Base-by-base conservation (phyloP, 92 coral and sea anemone genomes). In the Actinernus sp. region DNA sequence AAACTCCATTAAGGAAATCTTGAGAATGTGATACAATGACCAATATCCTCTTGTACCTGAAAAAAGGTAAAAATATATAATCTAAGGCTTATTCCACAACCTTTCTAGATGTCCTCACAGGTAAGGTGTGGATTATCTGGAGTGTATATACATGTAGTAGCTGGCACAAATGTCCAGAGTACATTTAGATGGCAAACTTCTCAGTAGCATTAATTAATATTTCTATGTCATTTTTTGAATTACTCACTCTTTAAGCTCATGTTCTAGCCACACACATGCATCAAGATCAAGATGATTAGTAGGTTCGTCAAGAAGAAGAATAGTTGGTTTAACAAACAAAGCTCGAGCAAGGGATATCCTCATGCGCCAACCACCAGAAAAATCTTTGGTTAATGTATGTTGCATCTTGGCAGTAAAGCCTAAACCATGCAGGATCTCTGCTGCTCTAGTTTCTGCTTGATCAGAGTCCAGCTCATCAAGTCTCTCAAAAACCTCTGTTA, bases 281-380 rank as follows among this genome's bases (percentile, higher is more conserved):
- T 94, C 98, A 63, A 94, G 63, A 66, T 94, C 98, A 46, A 94
- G 81, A 60, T 94, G 98, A 49, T 94, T 94, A 34, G 98, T 94
- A 3, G 98, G 98, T 40, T 94, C 98, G 84, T 94, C 98, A 31
- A 94, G 88, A 56, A 94, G 59, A 1, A 94, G 83, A 18, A 94
- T 72, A 0, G 97, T 74, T 24, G 98, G 98, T 68, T 85, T 83
- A 4, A 94, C 91, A 84, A 94, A 91, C 54, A 94, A 79, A 3
- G 98, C 98, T 52, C 97, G 56, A 3, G 98, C 98, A 22, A 94
- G 72, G 17, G 98, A 87, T 17, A 94, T 94, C 60, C 98, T 87
- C 98, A 94, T 94, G 25, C 98, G 61, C 98, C 98, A 94, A 0
- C 98, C 98, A 78, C 98, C 98, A 76, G 98, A 94, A 81, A 94